A percentile compares a stretch with the other conserved stretches of the same genome.
These are phyloP conservation scores for Sycobia sp. DNA, from an alignment of 1,140 invertebrate species.

Conservation along the genomic window DNA sequence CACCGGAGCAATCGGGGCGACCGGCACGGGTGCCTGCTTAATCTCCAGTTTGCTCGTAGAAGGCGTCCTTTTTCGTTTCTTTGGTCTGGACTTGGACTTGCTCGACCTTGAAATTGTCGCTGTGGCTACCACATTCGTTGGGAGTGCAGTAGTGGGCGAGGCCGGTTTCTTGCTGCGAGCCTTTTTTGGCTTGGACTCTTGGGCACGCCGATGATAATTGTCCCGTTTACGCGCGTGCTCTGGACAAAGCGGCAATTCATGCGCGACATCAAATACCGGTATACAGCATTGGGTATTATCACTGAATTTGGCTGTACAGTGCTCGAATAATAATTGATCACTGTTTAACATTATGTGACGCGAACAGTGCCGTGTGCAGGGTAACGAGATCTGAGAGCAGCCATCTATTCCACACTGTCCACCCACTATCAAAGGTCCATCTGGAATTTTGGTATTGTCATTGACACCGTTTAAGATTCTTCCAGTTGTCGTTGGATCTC, in stretches of 20 bases:
- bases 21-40: slow-evolving; percentile 29
- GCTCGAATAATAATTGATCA: slow-evolving; percentile 85
- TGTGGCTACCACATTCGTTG: slow-evolving; percentile 65
- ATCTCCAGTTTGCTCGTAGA: slow-evolving; percentile 40
- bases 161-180: slow-evolving; percentile 78
- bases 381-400: slow-evolving; percentile 73
- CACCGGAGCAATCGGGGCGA: slow-evolving; percentile 32
- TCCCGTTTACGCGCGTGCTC: slow-evolving; percentile 82
- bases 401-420: slow-evolving; percentile 52
- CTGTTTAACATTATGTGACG: slow-evolving; percentile 86
- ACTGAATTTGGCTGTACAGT: slow-evolving; percentile 86
- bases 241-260: slow-evolving; percentile 81
- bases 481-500: slow-evolving; percentile 46
- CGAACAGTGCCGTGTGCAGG: slow-evolving; percentile 81
- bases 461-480: slow-evolving; percentile 45
- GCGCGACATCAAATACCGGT: slow-evolving; percentile 84
- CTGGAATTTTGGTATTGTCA: slow-evolving; percentile 51
- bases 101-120: slow-evolving; percentile 57
- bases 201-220: slow-evolving; percentile 75
- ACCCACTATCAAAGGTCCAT: slow-evolving; percentile 56
- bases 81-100: slow-evolving; percentile 70
- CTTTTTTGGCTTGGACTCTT: slow-evolving; percentile 79
- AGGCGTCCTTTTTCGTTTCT: slow-evolving; percentile 68
- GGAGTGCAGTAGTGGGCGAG: slow-evolving; percentile 66
- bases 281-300: slow-evolving; percentile 87